These are phyloP conservation scores for Drosophila merina DNA, from an alignment of 2,888 invertebrate genomes.

Conservation along the genomic window DNA sequence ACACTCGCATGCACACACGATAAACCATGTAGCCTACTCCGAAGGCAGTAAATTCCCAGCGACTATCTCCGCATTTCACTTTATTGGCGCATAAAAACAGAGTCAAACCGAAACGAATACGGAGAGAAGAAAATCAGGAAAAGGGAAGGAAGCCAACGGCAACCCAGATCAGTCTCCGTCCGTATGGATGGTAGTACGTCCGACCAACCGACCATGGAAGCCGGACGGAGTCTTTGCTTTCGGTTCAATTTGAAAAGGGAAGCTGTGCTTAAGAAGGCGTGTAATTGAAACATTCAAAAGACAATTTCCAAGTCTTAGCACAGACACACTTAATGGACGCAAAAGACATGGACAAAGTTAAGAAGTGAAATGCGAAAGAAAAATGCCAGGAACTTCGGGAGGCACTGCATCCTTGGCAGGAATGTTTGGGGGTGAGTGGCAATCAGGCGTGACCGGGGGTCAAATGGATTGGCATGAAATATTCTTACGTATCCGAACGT, in stretches of 20 bases:
- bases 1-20: conserved; percentile 35
- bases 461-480: conserved; percentile 66
- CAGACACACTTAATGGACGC: conserved; percentile 82
- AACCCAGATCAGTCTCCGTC: conserved; percentile 38
- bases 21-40: conserved; percentile 52
- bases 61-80: conserved; percentile 75
- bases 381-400: conserved; percentile 53
- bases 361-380: conserved; percentile 75
- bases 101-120: conserved; percentile 49
- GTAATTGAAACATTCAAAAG: conserved; percentile 85
- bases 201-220: conserved; percentile 40
- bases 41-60: conserved; percentile 68
- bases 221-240: conserved; percentile 46
- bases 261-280: conserved; percentile 85
- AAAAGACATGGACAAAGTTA: conserved; percentile 75
- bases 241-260: conserved; percentile 77
- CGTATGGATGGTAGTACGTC: conserved; percentile 23
- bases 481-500: conserved; percentile 42
- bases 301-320: conserved; percentile 84
- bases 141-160: conserved; percentile 20
- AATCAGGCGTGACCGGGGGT: conserved; percentile 71
- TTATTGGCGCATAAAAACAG: conserved; percentile 75
- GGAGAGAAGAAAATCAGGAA: conserved; percentile 20
- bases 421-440: conserved; percentile 31
- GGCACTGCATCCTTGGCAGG: conserved; percentile 49